These are phyloP conservation scores for Carassius gibelio DNA, from an alignment of 2,113 vertebrate genomes.

Conservation along the genomic window DNA sequence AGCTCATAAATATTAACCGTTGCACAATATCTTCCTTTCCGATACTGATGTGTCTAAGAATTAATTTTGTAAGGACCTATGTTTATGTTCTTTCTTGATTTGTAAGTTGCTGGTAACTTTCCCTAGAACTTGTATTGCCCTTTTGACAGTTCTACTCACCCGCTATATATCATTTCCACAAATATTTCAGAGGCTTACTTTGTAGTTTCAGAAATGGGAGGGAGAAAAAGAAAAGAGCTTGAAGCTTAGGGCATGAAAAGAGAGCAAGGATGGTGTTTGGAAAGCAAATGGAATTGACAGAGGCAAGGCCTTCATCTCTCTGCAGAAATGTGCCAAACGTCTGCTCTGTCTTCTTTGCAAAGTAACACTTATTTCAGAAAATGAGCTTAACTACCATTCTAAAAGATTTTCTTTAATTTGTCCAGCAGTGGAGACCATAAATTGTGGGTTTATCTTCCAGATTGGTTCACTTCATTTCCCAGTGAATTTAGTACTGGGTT, in stretches of 20 bases:
- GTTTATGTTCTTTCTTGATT: neutral
- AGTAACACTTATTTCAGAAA: slow-evolving; percentile 48
- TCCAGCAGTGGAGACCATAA: slow-evolving; percentile 28
- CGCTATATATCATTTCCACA: neutral
- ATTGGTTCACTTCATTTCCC: slow-evolving; percentile 29
- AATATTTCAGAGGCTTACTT: neutral
- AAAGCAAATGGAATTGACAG: slow-evolving; percentile 3
- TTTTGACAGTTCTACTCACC: neutral
- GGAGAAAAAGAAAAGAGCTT: neutral
- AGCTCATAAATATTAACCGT: slow-evolving; percentile 62
- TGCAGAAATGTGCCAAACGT: neutral
- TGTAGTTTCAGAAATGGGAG: neutral
- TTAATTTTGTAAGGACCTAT: slow-evolving; percentile 44
- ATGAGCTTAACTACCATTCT: slow-evolving; percentile 20
- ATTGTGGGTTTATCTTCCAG: slow-evolving; percentile 34
- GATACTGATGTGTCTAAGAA: slow-evolving; percentile 47
- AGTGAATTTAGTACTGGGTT: slow-evolving; percentile 26
- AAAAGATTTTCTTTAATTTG: slow-evolving; percentile 19
- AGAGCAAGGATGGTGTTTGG: slow-evolving; percentile 22
- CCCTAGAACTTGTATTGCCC: neutral
- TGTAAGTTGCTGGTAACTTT: slow-evolving; percentile 8
- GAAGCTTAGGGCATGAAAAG: slow-evolving; percentile 1
- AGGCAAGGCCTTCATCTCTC: slow-evolving; percentile 25
- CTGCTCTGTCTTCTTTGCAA: neutral
- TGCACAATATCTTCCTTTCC: slow-evolving; percentile 50